Conservation (phyloP, 2,113 vertebrate species). For the Perccottus glenii region DNA sequence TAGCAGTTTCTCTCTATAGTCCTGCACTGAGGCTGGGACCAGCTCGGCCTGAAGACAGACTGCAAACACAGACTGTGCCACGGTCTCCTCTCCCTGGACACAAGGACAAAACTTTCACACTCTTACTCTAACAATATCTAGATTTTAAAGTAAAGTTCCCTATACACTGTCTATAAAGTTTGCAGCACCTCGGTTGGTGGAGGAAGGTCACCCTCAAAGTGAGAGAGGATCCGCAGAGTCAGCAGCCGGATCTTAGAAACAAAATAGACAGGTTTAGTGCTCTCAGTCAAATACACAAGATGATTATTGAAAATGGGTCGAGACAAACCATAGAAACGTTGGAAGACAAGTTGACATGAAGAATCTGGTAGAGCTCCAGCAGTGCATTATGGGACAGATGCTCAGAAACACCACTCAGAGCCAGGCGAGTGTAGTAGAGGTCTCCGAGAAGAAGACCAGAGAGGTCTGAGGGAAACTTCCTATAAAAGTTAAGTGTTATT, state of each 20-base stretch:
- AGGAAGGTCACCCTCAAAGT: conserved; percentile 84
- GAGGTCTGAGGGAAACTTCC: conserved; percentile 84
- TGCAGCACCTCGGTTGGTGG: conserved; percentile 80
- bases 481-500: conserved; percentile 44
- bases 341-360: conserved; percentile 89
- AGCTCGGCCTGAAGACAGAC: conserved; percentile 90
- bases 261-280: background rate
- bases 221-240: conserved; percentile 89
- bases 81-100: conserved; percentile 78
- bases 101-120: background rate
- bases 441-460: conserved; percentile 89
- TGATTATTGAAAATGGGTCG: too few species aligned
- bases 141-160: too few species aligned
- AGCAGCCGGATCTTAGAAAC: conserved; percentile 86
- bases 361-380: conserved; percentile 83
- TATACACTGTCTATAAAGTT: background rate
- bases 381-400: conserved; percentile 84
- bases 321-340: conserved; percentile 85
- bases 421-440: conserved; percentile 90
- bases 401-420: conserved; percentile 84
- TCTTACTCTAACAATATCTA: background rate
- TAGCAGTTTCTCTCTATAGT: conserved; percentile 95
- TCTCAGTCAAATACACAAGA: background rate
- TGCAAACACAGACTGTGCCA: conserved; percentile 82
- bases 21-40: conserved; percentile 90